Base-by-base conservation (phyloP, 2,113 vertebrate species). In the Azemiops feae region DNA sequence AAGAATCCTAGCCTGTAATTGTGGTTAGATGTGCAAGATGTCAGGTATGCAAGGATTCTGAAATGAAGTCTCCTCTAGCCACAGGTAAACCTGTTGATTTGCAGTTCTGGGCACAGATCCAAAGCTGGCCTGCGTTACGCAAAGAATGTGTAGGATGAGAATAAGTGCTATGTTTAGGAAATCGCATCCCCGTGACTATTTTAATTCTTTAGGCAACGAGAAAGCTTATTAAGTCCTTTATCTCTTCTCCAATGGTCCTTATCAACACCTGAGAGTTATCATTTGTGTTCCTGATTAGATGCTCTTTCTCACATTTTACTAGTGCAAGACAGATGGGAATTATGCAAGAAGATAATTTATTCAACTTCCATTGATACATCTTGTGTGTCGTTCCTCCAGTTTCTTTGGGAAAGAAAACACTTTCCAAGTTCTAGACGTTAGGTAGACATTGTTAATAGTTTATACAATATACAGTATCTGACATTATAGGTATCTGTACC, bases 91-190 rank as follows among this genome's bases (percentile, higher is more conserved):
- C 18, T 12, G 5, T 94, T 94, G 87, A 94, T 96, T 18, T 64
- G 92, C 60, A 8, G 91, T 81, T 47, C 93, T 87, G 55, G 96
- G 89, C 95, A 93, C 89, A 86, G 94, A 81, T 89, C 92, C 94
- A 94, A 88, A 55, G 91, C 86, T 91, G 22, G 45, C 89, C 91
- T 89, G 57, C 27, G 7, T 0, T 0, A 96, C 95, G 91, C 95
- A 95, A 91, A 96, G 95, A 94, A 16, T 94, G 94, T 86, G 92
- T 93, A 92, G 93, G 53, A 85, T 92, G 92, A 94, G 87, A n/a
- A 0, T 0, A 0, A 91, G 94, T 58, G 34, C 92, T 90, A 34
- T 85, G n/a, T 58, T 85, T 55, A 55, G 47, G 39, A 27, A 47
- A 92, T 90, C 47, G 55, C 89, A 90, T 30, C 90, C 90, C 43